Evolutionary conservation across 2,113 vertebrate genomes (phyloP), one percentile per base, ranked within the genome.

Genomic region (Campylomormyrus numenius): DNA sequence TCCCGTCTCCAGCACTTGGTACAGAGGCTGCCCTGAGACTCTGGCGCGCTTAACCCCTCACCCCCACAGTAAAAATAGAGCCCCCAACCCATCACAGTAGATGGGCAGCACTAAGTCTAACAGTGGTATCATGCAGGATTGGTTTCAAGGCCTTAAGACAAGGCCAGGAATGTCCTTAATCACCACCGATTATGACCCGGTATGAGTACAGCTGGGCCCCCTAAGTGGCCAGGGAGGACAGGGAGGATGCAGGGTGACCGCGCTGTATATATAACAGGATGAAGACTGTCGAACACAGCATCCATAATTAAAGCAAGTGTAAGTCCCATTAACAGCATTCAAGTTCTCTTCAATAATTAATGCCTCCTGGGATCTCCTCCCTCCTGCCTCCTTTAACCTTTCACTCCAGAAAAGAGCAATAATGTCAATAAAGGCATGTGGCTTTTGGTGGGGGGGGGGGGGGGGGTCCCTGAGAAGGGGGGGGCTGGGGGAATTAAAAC

Each of bases 241-340:
- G 42, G 17, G 46, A 24, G 45, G 85, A 15, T 13, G 48, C 31
- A 83, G 62, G 27, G 27, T 31, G n/a, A 31, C n/a, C 10, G 27
- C 3, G 10, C 89, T 52, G 89, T 88, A 35, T 90, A 92, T 86
- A 87, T 19, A 19, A 92, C 89, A 52, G 92, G 92, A 92, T 93
- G 90, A 95, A 94, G 94, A 95, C 94, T 94, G 93, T 91, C 92
- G 93, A 94, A 95, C 96, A 95, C 87, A 50, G 89, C 93, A 96
- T 96, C 93, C 95, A 95, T 97, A 95, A 96, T 96, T 96, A 95
- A 96, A 96, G 95, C 93, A 94, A 89, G 91, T 93, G 95, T 95
- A 95, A 95, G 93, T 95, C 94, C 94, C 94, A 94, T 95, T 95
- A 95, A 94, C 94, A 90, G 83, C 91, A 15, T 93, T 94, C 91